Evolutionary conservation across 2,888 invertebrate species (phyloP).

Genomic region (Lasioglossum leucozonium): DNA sequence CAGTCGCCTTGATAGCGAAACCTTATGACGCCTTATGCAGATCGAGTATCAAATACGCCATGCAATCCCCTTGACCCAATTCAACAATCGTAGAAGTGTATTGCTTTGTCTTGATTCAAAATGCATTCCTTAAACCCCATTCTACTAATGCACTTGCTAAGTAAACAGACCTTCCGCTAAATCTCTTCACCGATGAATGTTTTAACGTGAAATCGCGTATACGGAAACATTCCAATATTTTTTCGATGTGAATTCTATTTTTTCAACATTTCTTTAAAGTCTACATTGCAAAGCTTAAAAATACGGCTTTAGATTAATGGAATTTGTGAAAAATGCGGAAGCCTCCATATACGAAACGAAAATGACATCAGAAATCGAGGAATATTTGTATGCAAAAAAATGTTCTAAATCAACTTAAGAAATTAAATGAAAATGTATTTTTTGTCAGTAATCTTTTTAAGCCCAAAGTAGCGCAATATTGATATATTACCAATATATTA

Average conservation of each 20-base stretch:
- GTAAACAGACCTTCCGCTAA: constrained; percentile 2
- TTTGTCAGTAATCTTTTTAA: too few relatives aligned
- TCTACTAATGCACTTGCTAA: constrained; percentile 10
- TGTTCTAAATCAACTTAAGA: too few relatives aligned
- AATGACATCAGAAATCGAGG: background rate
- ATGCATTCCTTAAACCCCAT: background rate
- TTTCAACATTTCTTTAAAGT: background rate
- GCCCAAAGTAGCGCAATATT: too few relatives aligned
- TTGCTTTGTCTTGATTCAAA: constrained; percentile 49
- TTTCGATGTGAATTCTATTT: background rate
- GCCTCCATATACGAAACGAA: background rate
- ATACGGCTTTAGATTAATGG: background rate
- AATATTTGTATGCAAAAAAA: too few relatives aligned
- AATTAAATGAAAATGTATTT: too few relatives aligned
- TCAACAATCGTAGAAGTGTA: constrained; percentile 53
- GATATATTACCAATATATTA: too few relatives aligned
- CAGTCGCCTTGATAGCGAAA: constrained; percentile 78
- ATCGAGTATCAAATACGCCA: constrained; percentile 70
- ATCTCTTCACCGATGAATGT: background rate
- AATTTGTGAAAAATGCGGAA: background rate
- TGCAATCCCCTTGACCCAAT: constrained; percentile 75
- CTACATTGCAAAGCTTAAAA: background rate
- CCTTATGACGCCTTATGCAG: constrained; percentile 76
- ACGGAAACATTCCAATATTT: background rate
- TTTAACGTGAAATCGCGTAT: background rate